Percentiles rank a stretch among this genome's conserved stretches.
Evolutionary conservation across 2,888 invertebrate genomes (phyloP).

Genomic region (Xestobium rufovillosum): DNA sequence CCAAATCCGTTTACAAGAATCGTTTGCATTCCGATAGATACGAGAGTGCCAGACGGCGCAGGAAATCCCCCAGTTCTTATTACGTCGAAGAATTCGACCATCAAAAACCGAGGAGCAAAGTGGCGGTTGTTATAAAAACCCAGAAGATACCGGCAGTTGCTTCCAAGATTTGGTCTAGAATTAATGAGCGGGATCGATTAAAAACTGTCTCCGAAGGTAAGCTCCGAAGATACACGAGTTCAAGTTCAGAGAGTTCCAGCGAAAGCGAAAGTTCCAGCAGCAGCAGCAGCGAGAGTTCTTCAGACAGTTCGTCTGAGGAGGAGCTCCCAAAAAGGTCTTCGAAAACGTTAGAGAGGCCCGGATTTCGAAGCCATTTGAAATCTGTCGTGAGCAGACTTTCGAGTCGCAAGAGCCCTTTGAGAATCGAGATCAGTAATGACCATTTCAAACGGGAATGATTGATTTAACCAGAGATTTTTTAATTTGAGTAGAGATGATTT

Average conservation of each 20-base stretch:
- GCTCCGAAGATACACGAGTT: conserved; percentile 11
- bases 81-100: conserved; percentile 15
- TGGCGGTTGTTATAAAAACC: conserved; percentile 39
- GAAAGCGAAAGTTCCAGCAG: conserved; percentile 18
- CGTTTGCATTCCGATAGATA: conserved; percentile 19
- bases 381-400: conserved; percentile 13
- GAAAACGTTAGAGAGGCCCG: conserved; percentile 26
- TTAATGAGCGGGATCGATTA: conserved; percentile 19
- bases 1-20: conserved; percentile 11
- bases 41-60: conserved; percentile 5
- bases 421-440: conserved; percentile 38
- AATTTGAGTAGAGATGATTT: no score
- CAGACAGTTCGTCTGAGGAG: conserved; percentile 12
- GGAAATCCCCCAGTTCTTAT: no score
- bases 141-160: conserved; percentile 37
- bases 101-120: conserved; percentile 38
- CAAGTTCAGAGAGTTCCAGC: conserved; percentile 6
- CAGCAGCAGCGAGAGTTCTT: conserved; percentile 12
- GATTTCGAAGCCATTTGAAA: conserved; percentile 26
- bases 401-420: conserved; percentile 35
- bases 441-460: conserved; percentile 28
- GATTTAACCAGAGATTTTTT: conserved; percentile 4
- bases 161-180: conserved; percentile 39
- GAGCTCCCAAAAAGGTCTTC: conserved; percentile 14
- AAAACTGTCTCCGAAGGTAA: conserved; percentile 6